Base-by-base conservation (phyloP, 2,888 invertebrate species). In the Platypus cylindrus region DNA sequence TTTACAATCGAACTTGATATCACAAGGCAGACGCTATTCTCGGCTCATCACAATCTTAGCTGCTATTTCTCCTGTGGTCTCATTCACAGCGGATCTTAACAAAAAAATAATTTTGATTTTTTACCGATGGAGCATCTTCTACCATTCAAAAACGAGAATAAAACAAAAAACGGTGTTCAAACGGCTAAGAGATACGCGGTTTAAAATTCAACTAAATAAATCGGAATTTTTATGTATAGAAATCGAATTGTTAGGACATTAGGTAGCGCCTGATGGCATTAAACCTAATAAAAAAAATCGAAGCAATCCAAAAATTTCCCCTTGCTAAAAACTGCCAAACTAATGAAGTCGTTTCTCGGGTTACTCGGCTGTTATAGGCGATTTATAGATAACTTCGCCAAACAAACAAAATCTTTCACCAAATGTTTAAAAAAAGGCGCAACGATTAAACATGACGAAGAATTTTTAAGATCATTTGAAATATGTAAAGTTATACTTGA, bases 331-430 rank as follows among this genome's bases (percentile, higher is more conserved):
- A 34, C 17, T 17, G 12, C 27, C 14, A 26, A 27, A 27, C 18
- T 27, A 34, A 34, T 34, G 9, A 34, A 34, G 28, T 27, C 26
- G n/a, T 34, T 34, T 27, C 18, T 34, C 12, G 33, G 33, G 3
- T 26, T 33, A 17, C 14, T 26, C 14, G n/a, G n/a, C n/a, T n/a
- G n/a, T n/a, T n/a, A n/a, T 24, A 17, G 34, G 8, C 17, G 20
- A 27, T 34, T 26, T 27, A 34, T 27, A 14, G 30, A 17, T 7
- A 17, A 30, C 5, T 30, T 18, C 16, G 16, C 24, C 14, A 34
- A 38, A 23, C 16, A 27, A 34, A 34, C 20, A 12, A 34, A 34
- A 1, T 18, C 34, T 5, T 24, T 27, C 8, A 27, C 28, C n/a
- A n/a, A n/a, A n/a, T n/a, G n/a, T n/a, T n/a, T n/a, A n/a, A n/a